Conservation (phyloP, 1,140 invertebrate species). For the Eciton burchellii region DNA sequence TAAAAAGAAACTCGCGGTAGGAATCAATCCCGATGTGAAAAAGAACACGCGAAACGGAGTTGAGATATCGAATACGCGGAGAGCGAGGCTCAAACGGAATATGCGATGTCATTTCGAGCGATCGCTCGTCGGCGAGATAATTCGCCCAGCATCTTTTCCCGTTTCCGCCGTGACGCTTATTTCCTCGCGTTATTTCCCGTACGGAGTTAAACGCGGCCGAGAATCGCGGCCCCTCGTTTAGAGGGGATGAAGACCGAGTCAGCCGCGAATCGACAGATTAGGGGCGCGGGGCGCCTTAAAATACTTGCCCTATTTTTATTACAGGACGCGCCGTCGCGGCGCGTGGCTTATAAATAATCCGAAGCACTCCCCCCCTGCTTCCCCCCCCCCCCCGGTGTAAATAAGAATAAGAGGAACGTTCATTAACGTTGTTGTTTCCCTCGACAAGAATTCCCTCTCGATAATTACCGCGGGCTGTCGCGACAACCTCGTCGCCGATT, state of each 20-base stretch:
- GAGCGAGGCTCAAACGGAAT: constrained; percentile 32
- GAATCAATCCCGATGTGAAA: constrained; percentile 49
- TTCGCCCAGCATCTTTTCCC: neutral
- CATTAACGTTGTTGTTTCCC: constrained; percentile 6
- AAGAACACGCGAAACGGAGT: constrained; percentile 40
- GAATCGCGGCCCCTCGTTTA: too few species aligned
- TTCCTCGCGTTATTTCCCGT: constrained; percentile 23
- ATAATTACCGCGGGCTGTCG: constrained; percentile 19
- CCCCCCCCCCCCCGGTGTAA: neutral
- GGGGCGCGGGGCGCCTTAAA: too few species aligned
- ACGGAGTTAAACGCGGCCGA: too few species aligned
- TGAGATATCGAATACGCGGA: constrained; percentile 32
- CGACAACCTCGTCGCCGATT: constrained; percentile 1
- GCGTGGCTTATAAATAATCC: constrained; percentile 8
- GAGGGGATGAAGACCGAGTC: too few species aligned
- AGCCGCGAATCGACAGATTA: too few species aligned
- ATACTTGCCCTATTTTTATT: constrained; percentile 9
- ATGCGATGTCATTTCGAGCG: constrained; percentile 13
- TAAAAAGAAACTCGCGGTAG: constrained; percentile 33
- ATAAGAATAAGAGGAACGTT: constrained; percentile 7
- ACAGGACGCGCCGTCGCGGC: too few species aligned
- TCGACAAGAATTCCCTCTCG: neutral
- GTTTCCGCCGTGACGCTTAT: neutral
- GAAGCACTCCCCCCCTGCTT: neutral
- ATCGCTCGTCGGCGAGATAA: constrained; percentile 34